Evolutionary conservation across 1,140 invertebrate species (phyloP).

Genomic region (Cotesia chilonis): DNA sequence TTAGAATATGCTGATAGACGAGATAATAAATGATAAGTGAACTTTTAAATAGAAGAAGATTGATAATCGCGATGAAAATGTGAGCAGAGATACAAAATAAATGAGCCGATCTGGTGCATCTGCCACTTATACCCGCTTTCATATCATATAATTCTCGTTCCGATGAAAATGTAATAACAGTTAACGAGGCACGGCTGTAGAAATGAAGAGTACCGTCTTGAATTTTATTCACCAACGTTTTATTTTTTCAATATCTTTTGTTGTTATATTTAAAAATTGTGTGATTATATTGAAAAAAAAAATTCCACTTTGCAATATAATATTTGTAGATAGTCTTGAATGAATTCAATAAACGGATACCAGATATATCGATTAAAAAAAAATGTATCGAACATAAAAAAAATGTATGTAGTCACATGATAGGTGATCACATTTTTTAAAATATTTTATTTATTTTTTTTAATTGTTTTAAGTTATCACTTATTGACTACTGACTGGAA

Average conservation of each 20-base stretch:
- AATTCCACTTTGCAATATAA: too few relatives aligned
- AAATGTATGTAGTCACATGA: too few relatives aligned
- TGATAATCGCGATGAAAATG: not conserved
- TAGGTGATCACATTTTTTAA: too few relatives aligned
- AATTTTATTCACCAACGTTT: not conserved
- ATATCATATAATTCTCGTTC: not conserved
- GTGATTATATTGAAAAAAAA: not conserved
- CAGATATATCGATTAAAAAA: too few relatives aligned
- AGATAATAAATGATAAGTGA: not conserved
- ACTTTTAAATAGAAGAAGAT: not conserved
- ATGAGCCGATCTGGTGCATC: constrained; percentile 18
- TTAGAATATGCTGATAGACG: not conserved
- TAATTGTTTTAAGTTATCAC: too few relatives aligned
- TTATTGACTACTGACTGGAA: too few relatives aligned
- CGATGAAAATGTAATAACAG: constrained; percentile 13
- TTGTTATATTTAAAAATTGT: not conserved
- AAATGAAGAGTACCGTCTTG: constrained; percentile 26
- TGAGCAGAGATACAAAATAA: not conserved
- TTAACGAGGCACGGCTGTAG: constrained; percentile 23
- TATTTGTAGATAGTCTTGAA: too few relatives aligned
- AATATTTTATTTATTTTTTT: too few relatives aligned
- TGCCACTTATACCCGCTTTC: not conserved
- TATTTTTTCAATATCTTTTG: not conserved
- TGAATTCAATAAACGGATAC: too few relatives aligned
- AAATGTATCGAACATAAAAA: too few relatives aligned